Evolutionary conservation across 2,113 vertebrate species (phyloP).

Genomic region (Balaeniceps rex): DNA sequence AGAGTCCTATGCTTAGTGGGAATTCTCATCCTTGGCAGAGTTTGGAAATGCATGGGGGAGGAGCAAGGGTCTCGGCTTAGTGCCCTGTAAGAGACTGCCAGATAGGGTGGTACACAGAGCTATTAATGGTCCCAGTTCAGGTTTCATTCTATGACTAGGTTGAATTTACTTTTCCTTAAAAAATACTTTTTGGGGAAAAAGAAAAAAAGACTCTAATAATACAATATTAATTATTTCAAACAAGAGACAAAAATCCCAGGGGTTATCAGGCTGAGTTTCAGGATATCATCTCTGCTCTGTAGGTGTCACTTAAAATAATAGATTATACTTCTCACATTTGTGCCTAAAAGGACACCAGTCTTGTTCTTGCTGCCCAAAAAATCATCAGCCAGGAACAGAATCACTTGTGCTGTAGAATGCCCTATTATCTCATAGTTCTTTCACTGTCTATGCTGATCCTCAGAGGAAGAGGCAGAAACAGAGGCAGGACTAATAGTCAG

Average conservation of each 20-base stretch:
- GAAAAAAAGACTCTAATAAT: neutral
- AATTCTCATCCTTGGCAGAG: constrained; percentile 19
- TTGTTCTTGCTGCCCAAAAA: neutral
- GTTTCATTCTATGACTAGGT: neutral
- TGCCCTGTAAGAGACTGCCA: neutral
- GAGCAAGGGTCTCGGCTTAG: neutral
- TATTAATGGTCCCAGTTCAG: neutral
- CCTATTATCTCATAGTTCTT: neutral
- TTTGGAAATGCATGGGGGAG: neutral
- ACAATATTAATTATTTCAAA: neutral
- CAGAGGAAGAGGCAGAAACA: neutral
- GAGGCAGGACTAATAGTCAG: neutral
- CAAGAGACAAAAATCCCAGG: neutral
- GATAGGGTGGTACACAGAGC: neutral
- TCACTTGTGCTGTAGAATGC: neutral
- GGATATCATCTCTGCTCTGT: neutral
- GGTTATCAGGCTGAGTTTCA: neutral
- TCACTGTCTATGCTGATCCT: neutral
- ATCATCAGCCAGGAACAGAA: neutral
- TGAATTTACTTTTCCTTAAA: neutral
- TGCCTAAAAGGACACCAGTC: neutral
- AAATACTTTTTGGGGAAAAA: neutral
- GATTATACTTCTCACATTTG: neutral
- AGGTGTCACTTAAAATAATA: neutral
- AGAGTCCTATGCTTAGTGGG: neutral